Evolutionary conservation across 2,113 vertebrate species (phyloP).

Genomic region (Mormyrus lacerda): DNA sequence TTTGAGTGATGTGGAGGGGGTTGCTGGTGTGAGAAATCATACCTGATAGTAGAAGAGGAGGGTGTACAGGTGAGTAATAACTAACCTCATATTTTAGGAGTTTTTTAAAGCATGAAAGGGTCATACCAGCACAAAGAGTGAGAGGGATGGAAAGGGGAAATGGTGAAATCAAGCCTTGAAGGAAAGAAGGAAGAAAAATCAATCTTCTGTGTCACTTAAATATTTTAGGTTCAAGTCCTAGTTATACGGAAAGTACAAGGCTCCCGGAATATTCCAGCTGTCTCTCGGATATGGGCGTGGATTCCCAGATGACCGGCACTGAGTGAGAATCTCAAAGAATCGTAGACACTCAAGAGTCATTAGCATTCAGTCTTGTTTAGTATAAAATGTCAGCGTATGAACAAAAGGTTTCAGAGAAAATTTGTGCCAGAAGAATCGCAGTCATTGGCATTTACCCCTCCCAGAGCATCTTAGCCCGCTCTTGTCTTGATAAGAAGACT

Average conservation of each 20-base stretch:
- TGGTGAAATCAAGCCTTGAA: not conserved
- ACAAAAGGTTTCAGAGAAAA: not conserved
- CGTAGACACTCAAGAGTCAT: not conserved
- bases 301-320: not conserved
- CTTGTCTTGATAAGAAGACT: not conserved
- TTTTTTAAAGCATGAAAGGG: slow-evolving; percentile 8
- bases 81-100: not conserved
- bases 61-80: not conserved
- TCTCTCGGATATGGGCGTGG: not conserved
- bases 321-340: not conserved
- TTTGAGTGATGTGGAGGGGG: not conserved
- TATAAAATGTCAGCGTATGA: not conserved
- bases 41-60: not conserved
- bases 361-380: not conserved
- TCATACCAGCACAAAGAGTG: not conserved
- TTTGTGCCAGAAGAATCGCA: not conserved
- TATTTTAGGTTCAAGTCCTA: not conserved
- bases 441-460: not conserved
- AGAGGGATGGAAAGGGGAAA: not conserved
- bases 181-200: not conserved
- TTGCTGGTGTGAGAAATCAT: not conserved
- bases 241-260: not conserved
- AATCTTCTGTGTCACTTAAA: not conserved
- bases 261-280: not conserved
- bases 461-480: not conserved